phyloP scores from a whole-genome alignment of 1,140 invertebrate genomes.

The Bombus consobrinus region DNA sequence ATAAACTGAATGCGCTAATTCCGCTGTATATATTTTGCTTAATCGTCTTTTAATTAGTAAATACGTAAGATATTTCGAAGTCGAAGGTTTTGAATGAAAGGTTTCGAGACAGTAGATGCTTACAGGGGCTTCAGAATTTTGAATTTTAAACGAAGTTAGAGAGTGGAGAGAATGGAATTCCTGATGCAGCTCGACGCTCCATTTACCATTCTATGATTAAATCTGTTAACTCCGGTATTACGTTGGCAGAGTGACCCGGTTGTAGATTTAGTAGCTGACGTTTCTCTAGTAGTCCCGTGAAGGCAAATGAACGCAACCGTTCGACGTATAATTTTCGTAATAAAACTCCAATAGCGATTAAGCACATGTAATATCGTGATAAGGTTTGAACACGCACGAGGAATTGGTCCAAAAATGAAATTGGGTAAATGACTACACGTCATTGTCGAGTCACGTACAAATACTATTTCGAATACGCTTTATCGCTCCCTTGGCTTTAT shows the following conservation, averaged over 20 bases:
- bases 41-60: not conserved
- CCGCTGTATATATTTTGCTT: not conserved
- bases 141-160: slow-evolving; percentile 1
- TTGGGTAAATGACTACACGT: not conserved
- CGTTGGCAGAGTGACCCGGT: slow-evolving; percentile 46
- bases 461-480: too few species aligned
- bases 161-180: slow-evolving; percentile 38
- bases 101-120: not conserved
- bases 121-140: not conserved
- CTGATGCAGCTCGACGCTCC: slow-evolving; percentile 36
- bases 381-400: not conserved
- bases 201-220: slow-evolving; percentile 58
- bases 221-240: slow-evolving; percentile 48
- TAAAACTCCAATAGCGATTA: not conserved
- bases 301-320: slow-evolving; percentile 7
- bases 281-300: not conserved
- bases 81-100: not conserved
- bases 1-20: not conserved
- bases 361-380: not conserved
- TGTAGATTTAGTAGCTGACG: slow-evolving; percentile 36
- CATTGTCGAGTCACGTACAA: too few species aligned
- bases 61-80: not conserved
- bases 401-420: not conserved
- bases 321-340: slow-evolving; percentile 3
- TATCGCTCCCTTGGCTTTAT: too few species aligned